These are phyloP conservation scores for Tapirus terrestris DNA, from an alignment of 2,113 vertebrate species.

Conservation along the genomic window DNA sequence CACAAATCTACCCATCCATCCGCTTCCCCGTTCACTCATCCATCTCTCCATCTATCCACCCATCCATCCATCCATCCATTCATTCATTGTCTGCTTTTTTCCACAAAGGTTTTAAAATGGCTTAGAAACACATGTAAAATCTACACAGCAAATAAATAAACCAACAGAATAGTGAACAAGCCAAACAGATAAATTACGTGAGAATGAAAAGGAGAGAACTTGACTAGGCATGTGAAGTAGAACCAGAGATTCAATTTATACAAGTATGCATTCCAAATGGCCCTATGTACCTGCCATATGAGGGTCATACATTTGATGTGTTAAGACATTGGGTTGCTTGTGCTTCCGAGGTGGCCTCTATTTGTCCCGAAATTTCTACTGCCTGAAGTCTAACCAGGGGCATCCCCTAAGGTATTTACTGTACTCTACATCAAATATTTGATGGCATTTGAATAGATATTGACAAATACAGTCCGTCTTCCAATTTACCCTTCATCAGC, in stretches of 20 bases:
- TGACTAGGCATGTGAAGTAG: accelerated
- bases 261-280: accelerated
- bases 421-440: not conserved
- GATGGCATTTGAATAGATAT: not conserved
- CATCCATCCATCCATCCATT: not conserved
- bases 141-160: not conserved
- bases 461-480: not conserved
- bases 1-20: not conserved
- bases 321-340: not conserved
- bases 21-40: accelerated
- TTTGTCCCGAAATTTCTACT: not conserved
- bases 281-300: accelerated
- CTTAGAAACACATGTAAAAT: not conserved
- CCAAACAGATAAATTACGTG: not conserved
- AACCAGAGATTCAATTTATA: accelerated
- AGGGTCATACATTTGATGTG: accelerated
- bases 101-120: not conserved
- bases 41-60: no score
- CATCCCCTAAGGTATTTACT: no score
- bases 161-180: not conserved
- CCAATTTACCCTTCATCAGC: not conserved
- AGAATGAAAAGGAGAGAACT: not conserved
- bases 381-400: not conserved
- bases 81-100: not conserved
- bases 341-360: no score